phyloP scores from a whole-genome alignment of 2,113 vertebrate species.

The Vidua macroura region DNA sequence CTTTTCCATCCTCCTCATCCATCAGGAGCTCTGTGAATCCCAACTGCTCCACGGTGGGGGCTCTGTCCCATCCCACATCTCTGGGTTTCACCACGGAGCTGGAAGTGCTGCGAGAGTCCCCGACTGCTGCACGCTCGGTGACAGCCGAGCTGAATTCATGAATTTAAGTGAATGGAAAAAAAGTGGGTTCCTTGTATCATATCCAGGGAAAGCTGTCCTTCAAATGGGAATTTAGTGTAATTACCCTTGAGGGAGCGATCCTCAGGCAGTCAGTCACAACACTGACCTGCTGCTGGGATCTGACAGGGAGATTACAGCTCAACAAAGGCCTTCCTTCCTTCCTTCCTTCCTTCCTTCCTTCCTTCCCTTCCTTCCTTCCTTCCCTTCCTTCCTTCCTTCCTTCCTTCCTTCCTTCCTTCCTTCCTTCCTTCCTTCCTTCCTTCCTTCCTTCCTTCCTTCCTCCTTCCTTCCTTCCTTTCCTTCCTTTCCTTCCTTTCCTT shows the following conservation, averaged over 20 bases:
- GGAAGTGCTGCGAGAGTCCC: conserved; percentile 6
- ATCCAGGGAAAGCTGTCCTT: conserved; percentile 80
- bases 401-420: neutral
- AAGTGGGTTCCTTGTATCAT: conserved; percentile 68
- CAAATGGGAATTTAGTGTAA: conserved; percentile 79
- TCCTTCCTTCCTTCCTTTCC: neutral
- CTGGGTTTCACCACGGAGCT: neutral
- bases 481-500: no score
- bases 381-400: conserved; percentile 42
- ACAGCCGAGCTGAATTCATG: conserved; percentile 62
- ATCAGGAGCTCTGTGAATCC: neutral
- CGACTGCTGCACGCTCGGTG: neutral
- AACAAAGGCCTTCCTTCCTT: conserved; percentile 57
- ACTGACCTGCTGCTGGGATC: conserved; percentile 78
- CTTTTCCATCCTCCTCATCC: neutral
- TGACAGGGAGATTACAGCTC: conserved; percentile 81
- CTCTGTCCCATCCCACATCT: neutral
- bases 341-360: neutral
- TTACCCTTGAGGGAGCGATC: conserved; percentile 80
- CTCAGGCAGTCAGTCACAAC: conserved; percentile 84
- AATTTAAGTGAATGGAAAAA: conserved; percentile 67
- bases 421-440: neutral
- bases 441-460: neutral
- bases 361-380: neutral
- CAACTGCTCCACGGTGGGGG: neutral